phyloP scores from a whole-genome alignment of 2,113 vertebrate genomes.

The Pica pica region DNA sequence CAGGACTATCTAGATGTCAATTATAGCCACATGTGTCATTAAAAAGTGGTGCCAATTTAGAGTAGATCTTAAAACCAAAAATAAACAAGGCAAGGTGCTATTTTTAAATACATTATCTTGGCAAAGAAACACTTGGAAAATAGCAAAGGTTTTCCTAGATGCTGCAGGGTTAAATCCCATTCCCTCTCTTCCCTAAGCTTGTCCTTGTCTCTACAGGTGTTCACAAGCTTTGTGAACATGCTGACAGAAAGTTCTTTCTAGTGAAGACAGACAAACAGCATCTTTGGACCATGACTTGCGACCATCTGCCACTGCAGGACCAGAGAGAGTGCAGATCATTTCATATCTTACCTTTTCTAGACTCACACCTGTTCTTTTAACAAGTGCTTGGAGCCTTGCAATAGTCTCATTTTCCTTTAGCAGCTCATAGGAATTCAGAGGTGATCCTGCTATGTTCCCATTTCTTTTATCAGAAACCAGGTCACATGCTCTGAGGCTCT shows the following conservation, averaged over 20 bases:
- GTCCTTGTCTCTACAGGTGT: background rate
- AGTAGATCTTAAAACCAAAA: background rate
- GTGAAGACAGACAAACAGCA: background rate
- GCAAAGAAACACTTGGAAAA: background rate
- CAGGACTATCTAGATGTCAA: background rate
- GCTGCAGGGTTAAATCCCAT: background rate
- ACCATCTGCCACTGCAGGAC: background rate
- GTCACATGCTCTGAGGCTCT: slow-evolving; percentile 81
- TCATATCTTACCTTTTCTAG: slow-evolving; percentile 85
- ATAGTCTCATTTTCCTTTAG: slow-evolving; percentile 97
- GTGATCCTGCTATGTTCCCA: slow-evolving; percentile 87
- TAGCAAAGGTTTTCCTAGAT: background rate
- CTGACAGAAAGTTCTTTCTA: background rate
- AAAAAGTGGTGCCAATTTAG: background rate
- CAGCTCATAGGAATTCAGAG: slow-evolving; percentile 87
- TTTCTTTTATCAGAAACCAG: slow-evolving; percentile 92
- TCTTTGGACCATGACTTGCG: background rate
- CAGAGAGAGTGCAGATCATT: background rate
- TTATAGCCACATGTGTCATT: background rate
- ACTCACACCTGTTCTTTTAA: slow-evolving; percentile 95
- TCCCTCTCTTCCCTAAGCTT: background rate
- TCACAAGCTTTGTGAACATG: background rate
- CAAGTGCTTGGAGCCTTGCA: slow-evolving; percentile 92
- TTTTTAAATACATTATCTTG: background rate
- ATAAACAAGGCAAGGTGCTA: background rate